Conservation (phyloP, 2,797 vertebrate genomes). For the Enteromius fasciolatus region DNA sequence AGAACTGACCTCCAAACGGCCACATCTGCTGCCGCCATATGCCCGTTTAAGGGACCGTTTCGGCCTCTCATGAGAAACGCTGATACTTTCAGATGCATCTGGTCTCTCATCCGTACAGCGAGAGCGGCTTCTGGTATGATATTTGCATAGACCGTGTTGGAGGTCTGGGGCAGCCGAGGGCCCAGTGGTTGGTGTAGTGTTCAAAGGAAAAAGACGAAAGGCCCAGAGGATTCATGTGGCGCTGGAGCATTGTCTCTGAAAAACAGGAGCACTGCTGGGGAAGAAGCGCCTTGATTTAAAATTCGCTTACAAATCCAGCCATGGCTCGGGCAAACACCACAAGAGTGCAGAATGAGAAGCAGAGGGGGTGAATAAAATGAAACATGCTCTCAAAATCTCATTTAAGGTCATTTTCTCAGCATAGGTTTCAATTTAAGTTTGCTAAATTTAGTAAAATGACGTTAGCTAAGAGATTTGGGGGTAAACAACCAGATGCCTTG, state of each 20-base stretch:
- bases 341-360: constrained; percentile 74
- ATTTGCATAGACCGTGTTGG: constrained; percentile 73
- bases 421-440: constrained; percentile 18
- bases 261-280: constrained; percentile 68
- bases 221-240: constrained; percentile 74
- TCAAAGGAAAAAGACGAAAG: constrained; percentile 76
- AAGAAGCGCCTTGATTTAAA: constrained; percentile 81
- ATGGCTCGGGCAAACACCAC: constrained; percentile 71
- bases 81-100: constrained; percentile 41
- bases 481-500: constrained; percentile 2
- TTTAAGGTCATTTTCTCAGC: constrained; percentile 45
- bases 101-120: constrained; percentile 40
- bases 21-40: constrained; percentile 44
- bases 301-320: constrained; percentile 76
- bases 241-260: constrained; percentile 72
- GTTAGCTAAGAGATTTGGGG: neutral
- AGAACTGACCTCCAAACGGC: constrained; percentile 34
- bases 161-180: constrained; percentile 63
- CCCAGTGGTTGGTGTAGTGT: constrained; percentile 72
- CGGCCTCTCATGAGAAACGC: constrained; percentile 31
- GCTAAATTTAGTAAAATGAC: constrained; percentile 17
- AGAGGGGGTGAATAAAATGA: constrained; percentile 58
- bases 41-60: constrained; percentile 25
- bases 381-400: constrained; percentile 39
- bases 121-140: constrained; percentile 72